Base-by-base conservation (phyloP, 2,797 vertebrate species). In the Hapalemur alaotrensis region DNA sequence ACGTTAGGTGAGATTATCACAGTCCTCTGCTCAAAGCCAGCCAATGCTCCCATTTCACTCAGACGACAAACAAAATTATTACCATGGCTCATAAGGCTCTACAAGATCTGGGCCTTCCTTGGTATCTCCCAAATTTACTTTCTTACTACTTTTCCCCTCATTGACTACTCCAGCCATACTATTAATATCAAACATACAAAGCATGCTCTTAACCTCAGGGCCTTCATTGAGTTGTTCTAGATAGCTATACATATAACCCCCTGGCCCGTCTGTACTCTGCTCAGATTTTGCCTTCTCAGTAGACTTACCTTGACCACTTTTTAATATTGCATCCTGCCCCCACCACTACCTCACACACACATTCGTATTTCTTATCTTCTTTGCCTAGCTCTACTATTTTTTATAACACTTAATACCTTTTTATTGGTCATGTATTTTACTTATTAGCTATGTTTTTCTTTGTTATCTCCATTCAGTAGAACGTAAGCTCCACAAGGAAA, bases 41-140 rank as follows among this genome's bases (percentile, higher is more conserved):
- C 9, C 13, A 81, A 23, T 69, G 50, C 46, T 78, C 41, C 67
- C n/a, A 75, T 61, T 87, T 90, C 17, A 80, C 59, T 91, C 28
- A 59, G 15, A 80, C 30, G 30, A 6, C 18, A 81, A 38, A 6
- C 18, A 81, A 91, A 81, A 8, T 89, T 32, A 93, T 79, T 57
- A 57, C 12, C 92, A 69, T 7, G 23, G 4, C 82, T 6, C 1
- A 54, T 6, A 54, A 54, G 7, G 7, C 22, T 54, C 54, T 54
- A 54, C 54, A 23, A 54, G 20, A 54, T 23, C 41, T 17, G 4
- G 9, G 12, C 9, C 6, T 30, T 69, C 9, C 6, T 30, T 69
- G 17, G 18, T 79, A 81, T 2, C 10, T 59, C 35, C 54, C 73
- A 69, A 17, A 50, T 54, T 54, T 54, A 54, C 6, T 69, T 30